Evolutionary conservation across 23 tunicate species (phyloP).

Genomic region (Trididemnum clinides): DNA sequence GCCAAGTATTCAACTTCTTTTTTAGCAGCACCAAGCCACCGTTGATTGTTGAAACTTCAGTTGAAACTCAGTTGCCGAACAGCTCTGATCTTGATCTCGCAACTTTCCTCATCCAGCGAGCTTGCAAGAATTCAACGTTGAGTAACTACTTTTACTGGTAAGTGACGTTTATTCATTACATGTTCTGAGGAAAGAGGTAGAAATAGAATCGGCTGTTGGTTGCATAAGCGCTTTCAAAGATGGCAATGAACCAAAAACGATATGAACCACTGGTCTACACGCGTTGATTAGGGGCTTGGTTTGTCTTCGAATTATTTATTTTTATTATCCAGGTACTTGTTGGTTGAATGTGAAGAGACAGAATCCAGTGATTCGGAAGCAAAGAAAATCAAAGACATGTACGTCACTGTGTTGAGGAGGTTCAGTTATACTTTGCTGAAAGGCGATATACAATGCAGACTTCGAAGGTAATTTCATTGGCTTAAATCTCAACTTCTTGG

Average conservation of each 20-base stretch:
- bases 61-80: neutral
- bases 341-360: slow-evolving; percentile 81
- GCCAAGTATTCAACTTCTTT: no score
- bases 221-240: no score
- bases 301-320: no score
- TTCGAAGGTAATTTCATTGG: slow-evolving; percentile 84
- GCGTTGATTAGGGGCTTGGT: no score
- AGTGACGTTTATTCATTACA: no score
- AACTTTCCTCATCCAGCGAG: slow-evolving; percentile 83
- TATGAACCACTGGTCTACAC: no score
- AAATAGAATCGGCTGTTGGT: no score
- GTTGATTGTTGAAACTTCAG: neutral
- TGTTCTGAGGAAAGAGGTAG: no score
- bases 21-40: neutral
- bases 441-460: slow-evolving; percentile 58
- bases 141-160: slow-evolving; percentile 94
- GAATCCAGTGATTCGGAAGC: slow-evolving; percentile 58
- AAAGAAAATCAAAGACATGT: slow-evolving; percentile 71
- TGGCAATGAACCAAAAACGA: no score
- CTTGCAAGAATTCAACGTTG: slow-evolving; percentile 71
- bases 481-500: no score
- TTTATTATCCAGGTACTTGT: slow-evolving; percentile 70
- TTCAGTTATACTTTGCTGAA: slow-evolving; percentile 71
- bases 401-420: slow-evolving; percentile 66
- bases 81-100: slow-evolving; percentile 59